A percentile compares a stretch with the other conserved stretches of the same genome.
These are phyloP conservation scores for Macrophya annulata DNA, from an alignment of 2,888 invertebrate genomes.

Conservation along the genomic window DNA sequence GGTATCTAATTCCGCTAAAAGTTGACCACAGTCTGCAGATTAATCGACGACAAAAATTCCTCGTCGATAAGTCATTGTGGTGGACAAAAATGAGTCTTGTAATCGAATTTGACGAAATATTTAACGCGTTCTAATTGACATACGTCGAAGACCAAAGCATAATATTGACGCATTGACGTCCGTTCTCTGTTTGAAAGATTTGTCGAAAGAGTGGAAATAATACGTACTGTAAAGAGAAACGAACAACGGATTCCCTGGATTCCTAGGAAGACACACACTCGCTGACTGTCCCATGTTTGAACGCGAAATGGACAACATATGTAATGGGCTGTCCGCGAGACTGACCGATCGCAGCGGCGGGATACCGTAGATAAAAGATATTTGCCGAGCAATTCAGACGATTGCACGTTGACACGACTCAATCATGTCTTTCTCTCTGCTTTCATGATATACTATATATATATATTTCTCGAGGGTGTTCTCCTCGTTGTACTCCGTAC, in stretches of 20 bases:
- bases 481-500: not conserved
- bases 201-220: not conserved
- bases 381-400: constrained; percentile 75
- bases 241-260: constrained; percentile 37
- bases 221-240: not conserved
- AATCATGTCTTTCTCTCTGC: constrained; percentile 65
- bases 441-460: constrained; percentile 12
- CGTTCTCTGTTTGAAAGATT: not conserved
- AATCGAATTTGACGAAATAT: not conserved
- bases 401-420: constrained; percentile 73
- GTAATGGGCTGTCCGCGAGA: constrained; percentile 74
- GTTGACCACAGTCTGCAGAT: constrained; percentile 17
- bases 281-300: constrained; percentile 70
- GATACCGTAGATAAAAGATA: constrained; percentile 63
- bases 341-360: constrained; percentile 73
- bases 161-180: not conserved
- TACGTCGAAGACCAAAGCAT: not conserved
- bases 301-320: constrained; percentile 78
- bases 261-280: constrained; percentile 53
- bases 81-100: not conserved
- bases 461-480: constrained; percentile 6
- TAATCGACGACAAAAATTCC: not conserved
- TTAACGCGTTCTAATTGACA: not conserved
- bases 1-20: constrained; percentile 46
- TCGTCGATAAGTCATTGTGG: not conserved